Evolutionary conservation across 2,888 invertebrate species (phyloP).

Genomic region (Amaurobius ferox): DNA sequence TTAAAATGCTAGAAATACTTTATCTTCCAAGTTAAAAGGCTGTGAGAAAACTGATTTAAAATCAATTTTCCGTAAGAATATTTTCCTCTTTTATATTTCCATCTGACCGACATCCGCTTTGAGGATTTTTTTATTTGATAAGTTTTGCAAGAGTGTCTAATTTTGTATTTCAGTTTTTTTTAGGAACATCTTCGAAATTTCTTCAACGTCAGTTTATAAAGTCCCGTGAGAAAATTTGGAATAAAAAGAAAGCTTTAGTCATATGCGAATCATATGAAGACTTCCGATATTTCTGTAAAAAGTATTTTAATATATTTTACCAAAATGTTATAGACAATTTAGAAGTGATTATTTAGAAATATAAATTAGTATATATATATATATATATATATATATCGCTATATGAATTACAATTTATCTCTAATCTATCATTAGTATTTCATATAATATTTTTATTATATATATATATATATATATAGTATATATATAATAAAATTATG

Average conservation of each 20-base stretch:
- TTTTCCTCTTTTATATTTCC: conserved; percentile 7
- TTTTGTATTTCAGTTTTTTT: conserved; percentile 5
- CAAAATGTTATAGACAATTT: too few species aligned
- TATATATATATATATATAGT: too few species aligned
- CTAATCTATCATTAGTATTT: too few species aligned
- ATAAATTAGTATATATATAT: too few species aligned
- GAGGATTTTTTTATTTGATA: conserved; percentile 1
- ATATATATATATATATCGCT: too few species aligned
- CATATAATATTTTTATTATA: too few species aligned
- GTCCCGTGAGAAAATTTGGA: background rate
- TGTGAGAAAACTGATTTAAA: conserved; percentile 14
- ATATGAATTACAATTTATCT: too few species aligned
- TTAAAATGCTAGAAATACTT: background rate
- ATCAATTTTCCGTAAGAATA: conserved; percentile 19
- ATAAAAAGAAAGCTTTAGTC: background rate
- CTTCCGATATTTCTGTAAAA: too few species aligned
- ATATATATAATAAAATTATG: too few species aligned
- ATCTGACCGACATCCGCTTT: background rate
- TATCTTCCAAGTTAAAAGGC: conserved; percentile 3
- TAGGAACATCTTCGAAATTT: background rate
- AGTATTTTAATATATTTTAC: too few species aligned
- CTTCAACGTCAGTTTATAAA: background rate
- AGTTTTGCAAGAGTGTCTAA: conserved; percentile 11
- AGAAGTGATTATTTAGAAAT: too few species aligned
- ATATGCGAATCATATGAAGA: too few species aligned